Percentiles rank a stretch among this genome's conserved stretches.
Evolutionary conservation across 2,797 vertebrate genomes (phyloP).

Genomic region (Gorsachius magnificus): DNA sequence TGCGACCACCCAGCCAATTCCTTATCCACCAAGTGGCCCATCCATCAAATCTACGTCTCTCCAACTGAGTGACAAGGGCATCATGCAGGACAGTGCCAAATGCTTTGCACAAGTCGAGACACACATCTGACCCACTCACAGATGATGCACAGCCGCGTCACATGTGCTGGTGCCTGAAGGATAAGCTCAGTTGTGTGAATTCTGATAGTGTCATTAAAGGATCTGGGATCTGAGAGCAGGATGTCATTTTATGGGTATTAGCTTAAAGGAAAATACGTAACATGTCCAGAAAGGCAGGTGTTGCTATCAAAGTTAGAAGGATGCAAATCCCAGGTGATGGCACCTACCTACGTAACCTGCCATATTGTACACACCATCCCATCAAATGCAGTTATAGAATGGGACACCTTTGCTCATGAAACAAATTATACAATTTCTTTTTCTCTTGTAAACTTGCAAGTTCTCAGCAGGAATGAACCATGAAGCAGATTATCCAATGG

Average conservation of each 20-base stretch:
- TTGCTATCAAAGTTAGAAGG: not conserved
- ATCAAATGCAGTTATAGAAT: too few relatives aligned
- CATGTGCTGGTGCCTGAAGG: not conserved
- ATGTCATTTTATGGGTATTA: not conserved
- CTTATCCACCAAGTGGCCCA: not conserved
- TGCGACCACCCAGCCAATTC: not conserved
- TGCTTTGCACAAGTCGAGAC: not conserved
- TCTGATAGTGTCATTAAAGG: not conserved
- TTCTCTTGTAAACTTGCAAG: not conserved
- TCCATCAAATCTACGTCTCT: not conserved
- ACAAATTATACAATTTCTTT: not conserved
- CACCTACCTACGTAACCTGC: accelerated
- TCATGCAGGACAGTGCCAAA: not conserved
- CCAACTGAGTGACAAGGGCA: not conserved
- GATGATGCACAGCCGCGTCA: accelerated
- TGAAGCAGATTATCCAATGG: not conserved
- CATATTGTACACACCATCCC: accelerated
- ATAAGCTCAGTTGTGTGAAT: too few relatives aligned
- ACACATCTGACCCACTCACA: accelerated
- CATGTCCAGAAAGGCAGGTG: accelerated
- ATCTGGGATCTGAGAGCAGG: too few relatives aligned
- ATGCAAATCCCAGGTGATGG: not conserved
- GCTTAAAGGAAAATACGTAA: not conserved
- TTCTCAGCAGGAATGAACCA: not conserved
- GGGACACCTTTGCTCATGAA: not conserved